Evolutionary conservation across 2,113 vertebrate species (phyloP), one percentile per base, ranked within the genome.

Genomic region (Xyrauchen texanus): DNA sequence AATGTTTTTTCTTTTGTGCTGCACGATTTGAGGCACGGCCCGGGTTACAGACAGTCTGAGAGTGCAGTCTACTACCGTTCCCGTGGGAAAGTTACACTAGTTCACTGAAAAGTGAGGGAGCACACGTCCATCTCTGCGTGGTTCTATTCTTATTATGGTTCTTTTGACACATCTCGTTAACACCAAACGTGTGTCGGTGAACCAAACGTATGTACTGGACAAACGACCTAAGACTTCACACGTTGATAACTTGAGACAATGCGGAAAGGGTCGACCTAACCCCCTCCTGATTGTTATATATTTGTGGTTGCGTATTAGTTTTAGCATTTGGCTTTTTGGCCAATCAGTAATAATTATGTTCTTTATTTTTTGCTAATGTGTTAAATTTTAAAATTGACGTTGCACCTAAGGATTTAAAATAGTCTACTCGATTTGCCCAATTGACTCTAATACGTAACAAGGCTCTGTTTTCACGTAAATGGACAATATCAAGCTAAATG

Each of bases 111-210:
- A 47, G 71, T 64, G 68, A 57, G 21, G 53, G 42, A 42, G 46
- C 62, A 55, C 64, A 74, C 65, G 67, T 53, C n/a, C 13, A 8
- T 15, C n/a, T 52, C 60, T 64, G 51, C 52, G 55, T 74, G 44
- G 11, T 6, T 21, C 44, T 11, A 4, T 71, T 64, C 49, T 71
- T 71, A 73, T 73, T 45, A 64, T 69, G 77, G 49, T 46, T 51
- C 11, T 7, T 1, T 49, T 65, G 16, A 82, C 70, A 58, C 81
- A 60, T 69, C 65, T 75, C 15, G 58, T 70, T 83, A 70, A 70
- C 71, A 79, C 77, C 71, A 21, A 62, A 57, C 11, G 68, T 78
- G 76, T 68, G 68, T 9, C 16, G 21, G 21, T 49, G 12, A 72
- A 60, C 9, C 13, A 13, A 34, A 34, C 47, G 47, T 9, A 6